Conservation (phyloP, 1,140 invertebrate genomes). For the Cydia amplana region DNA sequence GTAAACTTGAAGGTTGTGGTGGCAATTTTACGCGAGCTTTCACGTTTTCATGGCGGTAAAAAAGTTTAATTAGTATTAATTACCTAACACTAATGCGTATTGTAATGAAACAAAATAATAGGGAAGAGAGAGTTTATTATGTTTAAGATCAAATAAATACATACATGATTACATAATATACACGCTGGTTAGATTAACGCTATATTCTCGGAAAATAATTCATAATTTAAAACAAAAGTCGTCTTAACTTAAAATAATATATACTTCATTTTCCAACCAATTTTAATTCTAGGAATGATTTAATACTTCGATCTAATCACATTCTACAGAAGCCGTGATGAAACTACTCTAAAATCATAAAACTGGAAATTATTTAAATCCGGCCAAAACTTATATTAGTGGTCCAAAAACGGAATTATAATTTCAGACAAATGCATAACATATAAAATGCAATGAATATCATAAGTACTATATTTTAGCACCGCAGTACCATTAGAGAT, state of each 20-base stretch:
- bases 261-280: constrained; percentile 43
- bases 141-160: constrained; percentile 43
- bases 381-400: constrained; percentile 29
- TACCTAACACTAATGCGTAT: background rate
- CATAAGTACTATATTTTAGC: constrained; percentile 58
- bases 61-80: no score
- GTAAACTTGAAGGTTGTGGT: no score
- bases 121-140: constrained; percentile 7
- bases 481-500: constrained; percentile 61
- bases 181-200: constrained; percentile 33
- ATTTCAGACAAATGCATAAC: constrained; percentile 57
- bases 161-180: constrained; percentile 50
- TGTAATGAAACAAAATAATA: constrained; percentile 7
- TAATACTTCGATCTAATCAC: constrained; percentile 43
- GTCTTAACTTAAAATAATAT: constrained; percentile 38
- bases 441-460: constrained; percentile 51
- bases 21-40: no score
- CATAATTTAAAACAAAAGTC: constrained; percentile 44
- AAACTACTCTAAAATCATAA: constrained; percentile 21
- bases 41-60: no score
- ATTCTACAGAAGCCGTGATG: constrained; percentile 11
- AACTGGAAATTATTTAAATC: constrained; percentile 24
- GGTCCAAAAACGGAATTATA: constrained; percentile 44
- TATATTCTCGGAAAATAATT: constrained; percentile 35
- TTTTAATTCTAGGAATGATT: constrained; percentile 44